Percentiles rank a stretch among this genome's conserved stretches.
Conservation (phyloP, 2,888 invertebrate genomes). For the Melipona beecheii region DNA sequence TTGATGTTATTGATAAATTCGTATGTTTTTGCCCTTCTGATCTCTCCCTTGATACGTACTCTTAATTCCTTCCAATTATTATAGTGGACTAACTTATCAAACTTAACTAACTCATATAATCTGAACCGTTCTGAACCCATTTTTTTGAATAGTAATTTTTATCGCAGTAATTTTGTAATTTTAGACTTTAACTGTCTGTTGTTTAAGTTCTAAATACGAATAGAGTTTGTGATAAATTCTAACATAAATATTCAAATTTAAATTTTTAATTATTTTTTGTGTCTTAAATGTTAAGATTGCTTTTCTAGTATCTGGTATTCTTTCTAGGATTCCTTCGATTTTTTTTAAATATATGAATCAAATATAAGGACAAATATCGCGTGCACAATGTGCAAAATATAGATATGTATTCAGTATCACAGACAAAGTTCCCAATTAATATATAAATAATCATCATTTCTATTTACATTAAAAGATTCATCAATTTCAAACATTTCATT, state of each 20-base stretch:
- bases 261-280: too few species aligned
- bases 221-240: too few species aligned
- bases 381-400: too few species aligned
- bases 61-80: not conserved
- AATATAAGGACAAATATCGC: too few species aligned
- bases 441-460: not conserved
- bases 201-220: too few species aligned
- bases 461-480: not conserved
- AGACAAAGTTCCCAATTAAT: not conserved
- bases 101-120: not conserved
- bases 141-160: not conserved
- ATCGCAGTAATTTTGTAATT: too few species aligned
- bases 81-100: not conserved
- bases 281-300: not conserved
- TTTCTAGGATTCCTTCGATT: not conserved
- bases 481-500: not conserved
- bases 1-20: constrained; percentile 83
- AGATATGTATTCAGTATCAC: too few species aligned
- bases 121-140: not conserved
- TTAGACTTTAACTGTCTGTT: too few species aligned
- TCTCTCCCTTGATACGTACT: not conserved
- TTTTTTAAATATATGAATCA: too few species aligned
- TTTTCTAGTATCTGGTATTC: not conserved
- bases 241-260: too few species aligned
- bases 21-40: constrained; percentile 22